Evolutionary conservation across 2,797 vertebrate genomes (phyloP).

Genomic region (Melanogrammus aeglefinus): DNA sequence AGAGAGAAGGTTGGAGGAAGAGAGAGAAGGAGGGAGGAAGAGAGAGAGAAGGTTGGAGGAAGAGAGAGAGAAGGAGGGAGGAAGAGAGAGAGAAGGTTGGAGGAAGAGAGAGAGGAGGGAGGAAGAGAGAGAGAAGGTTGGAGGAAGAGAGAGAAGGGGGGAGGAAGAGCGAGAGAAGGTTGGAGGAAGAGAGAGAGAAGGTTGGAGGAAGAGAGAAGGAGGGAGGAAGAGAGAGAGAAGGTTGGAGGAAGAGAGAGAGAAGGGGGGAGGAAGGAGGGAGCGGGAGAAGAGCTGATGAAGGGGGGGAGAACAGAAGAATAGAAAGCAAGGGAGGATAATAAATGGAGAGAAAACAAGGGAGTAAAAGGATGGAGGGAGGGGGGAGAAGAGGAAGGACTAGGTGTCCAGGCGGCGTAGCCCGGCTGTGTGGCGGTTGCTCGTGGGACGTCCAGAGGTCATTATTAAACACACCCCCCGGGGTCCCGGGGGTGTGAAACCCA

Average conservation of each 20-base stretch:
- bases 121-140: neutral
- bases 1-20: constrained; percentile 20
- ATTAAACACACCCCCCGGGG: constrained; percentile 80
- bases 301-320: neutral
- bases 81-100: constrained; percentile 30
- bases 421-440: constrained; percentile 25
- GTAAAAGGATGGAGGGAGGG: neutral
- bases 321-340: neutral
- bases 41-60: no score
- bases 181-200: neutral
- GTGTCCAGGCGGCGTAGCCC: neutral
- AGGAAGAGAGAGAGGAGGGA: constrained; percentile 19
- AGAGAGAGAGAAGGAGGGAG: constrained; percentile 16
- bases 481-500: constrained; percentile 82
- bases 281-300: neutral
- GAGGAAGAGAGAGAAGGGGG: constrained; percentile 31
- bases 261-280: neutral
- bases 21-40: no score
- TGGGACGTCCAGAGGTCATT: constrained; percentile 81
- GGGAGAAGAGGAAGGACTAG: neutral
- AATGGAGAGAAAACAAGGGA: neutral
- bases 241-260: neutral
- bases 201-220: no score
- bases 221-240: no score
- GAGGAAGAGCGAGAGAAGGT: constrained; percentile 33